Evolutionary conservation across 2,888 invertebrate species (phyloP), one percentile per base, ranked within the genome.

Genomic region (Monoplex corrugatus): DNA sequence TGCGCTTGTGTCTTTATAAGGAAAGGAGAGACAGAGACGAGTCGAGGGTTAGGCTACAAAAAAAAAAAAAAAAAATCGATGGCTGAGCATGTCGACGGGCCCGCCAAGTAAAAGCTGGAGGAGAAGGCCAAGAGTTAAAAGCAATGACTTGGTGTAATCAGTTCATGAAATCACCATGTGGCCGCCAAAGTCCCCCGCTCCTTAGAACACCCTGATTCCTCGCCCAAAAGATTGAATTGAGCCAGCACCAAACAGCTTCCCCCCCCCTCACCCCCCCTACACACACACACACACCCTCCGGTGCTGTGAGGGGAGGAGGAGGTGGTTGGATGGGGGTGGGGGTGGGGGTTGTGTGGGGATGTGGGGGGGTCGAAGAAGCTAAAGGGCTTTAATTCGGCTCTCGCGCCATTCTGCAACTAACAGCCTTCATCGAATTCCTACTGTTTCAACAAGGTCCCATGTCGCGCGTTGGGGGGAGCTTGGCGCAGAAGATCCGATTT

Each of bases 401-500:
- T 28, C 44, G 40, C 82, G 40, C 82, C 44, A 8, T 78, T 44
- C 44, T 28, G 82, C 28, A 13, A 6, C 44, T 82, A 45, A 82
- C n/a, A n/a, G 44, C 82, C n/a, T 44, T 44, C 82, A 82, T 82
- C 19, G 82, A 45, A 2, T 82, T 82, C 82, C 82, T 82, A 82
- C 82, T 82, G 82, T 82, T 82, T 82, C 82, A 82, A 13, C 44
- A 44, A 44, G 16, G 43, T 44, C 44, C 82, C 45, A 0, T 44
- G 45, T 23, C 1, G n/a, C n/a, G n/a, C n/a, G n/a, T n/a, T n/a
- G n/a, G 23, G 6, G 82, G 10, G 1, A n/a, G 44, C 40, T 44
- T n/a, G 40, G 82, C 44, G 82, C 19, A 10, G n/a, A 2, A 75
- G 82, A 87, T 87, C 87, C 87, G 87, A 87, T 87, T 87, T 87